phyloP scores from a whole-genome alignment of 64 coral and sea anemone genomes.

The Acropora yongei region DNA sequence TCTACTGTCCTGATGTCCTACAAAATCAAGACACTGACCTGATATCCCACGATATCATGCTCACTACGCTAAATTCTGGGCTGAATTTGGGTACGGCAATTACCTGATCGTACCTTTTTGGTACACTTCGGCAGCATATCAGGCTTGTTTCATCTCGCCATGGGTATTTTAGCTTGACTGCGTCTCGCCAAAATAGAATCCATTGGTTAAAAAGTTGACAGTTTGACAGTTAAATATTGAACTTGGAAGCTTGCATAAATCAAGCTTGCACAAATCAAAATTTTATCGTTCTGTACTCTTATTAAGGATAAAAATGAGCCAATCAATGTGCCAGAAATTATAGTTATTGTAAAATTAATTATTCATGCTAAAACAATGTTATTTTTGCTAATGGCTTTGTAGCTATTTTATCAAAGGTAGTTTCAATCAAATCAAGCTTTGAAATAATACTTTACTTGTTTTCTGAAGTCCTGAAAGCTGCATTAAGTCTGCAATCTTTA shows the following conservation, averaged over 20 bases:
- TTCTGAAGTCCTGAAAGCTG: neutral
- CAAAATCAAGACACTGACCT: neutral
- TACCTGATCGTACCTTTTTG: neutral
- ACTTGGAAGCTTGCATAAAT: neutral
- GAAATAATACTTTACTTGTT: neutral
- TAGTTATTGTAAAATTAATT: neutral
- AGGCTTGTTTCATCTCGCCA: neutral
- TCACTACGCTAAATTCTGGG: neutral
- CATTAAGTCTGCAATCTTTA: neutral
- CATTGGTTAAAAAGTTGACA: neutral
- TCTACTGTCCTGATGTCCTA: neutral
- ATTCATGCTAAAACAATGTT: neutral
- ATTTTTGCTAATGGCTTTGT: neutral
- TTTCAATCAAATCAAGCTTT: neutral
- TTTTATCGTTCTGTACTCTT: neutral
- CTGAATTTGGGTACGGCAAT: neutral
- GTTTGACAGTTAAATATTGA: neutral
- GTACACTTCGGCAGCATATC: neutral
- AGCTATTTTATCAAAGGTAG: neutral
- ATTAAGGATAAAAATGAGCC: neutral
- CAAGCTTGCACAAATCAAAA: neutral
- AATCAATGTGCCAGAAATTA: neutral
- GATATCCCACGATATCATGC: neutral
- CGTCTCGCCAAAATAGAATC: neutral
- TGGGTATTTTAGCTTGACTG: neutral